These are phyloP conservation scores for Araneus ventricosus DNA, from an alignment of 1,140 invertebrate species.

Conservation along the genomic window DNA sequence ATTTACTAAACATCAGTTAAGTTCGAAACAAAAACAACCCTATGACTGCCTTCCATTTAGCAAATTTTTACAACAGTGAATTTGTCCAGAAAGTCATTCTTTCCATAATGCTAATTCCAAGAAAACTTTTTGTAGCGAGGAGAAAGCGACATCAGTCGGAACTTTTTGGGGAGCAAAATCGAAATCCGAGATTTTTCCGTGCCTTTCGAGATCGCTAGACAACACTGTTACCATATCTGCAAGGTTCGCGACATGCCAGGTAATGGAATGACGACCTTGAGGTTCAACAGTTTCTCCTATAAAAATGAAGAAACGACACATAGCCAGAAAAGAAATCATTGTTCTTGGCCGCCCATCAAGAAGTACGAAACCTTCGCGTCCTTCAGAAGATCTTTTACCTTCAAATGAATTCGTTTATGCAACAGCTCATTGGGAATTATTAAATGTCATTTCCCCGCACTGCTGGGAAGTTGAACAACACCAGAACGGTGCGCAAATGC, in stretches of 20 bases:
- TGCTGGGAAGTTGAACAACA: not conserved
- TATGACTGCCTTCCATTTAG: too few relatives aligned
- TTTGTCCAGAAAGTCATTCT: too few relatives aligned
- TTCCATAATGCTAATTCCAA: too few relatives aligned
- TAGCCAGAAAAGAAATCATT: not conserved
- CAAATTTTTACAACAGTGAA: too few relatives aligned
- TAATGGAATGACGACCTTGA: conserved; percentile 15
- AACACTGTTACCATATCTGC: not conserved
- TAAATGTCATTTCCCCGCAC: not conserved
- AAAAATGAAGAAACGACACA: not conserved
- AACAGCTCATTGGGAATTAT: not conserved
- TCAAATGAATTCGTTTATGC: conserved; percentile 32
- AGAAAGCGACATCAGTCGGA: too few relatives aligned
- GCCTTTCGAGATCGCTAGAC: too few relatives aligned
- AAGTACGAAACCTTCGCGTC: not conserved
- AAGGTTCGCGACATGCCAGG: not conserved
- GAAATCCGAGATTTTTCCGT: too few relatives aligned
- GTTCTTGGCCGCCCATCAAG: not conserved
- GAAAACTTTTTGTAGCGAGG: too few relatives aligned
- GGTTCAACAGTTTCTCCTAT: not conserved
- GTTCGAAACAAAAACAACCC: too few relatives aligned
- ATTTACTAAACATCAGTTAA: too few relatives aligned
- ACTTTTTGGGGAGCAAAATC: too few relatives aligned
- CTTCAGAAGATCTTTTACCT: conserved; percentile 30
- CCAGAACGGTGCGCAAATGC: not conserved